Conservation (phyloP, 2,888 invertebrate species). For the Caenorhabditis wallacei region DNA sequence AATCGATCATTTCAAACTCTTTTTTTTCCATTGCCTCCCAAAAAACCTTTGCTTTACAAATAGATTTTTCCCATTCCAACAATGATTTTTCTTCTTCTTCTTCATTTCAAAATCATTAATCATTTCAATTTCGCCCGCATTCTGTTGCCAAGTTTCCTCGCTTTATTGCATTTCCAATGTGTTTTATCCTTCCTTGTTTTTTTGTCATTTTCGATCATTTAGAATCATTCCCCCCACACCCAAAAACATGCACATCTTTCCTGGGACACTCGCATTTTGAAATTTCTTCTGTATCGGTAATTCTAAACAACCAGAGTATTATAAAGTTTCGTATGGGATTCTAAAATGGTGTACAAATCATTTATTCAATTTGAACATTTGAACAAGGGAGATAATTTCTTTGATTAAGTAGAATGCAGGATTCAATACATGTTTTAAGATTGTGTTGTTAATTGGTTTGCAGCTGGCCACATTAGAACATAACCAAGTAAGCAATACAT, state of each 20-base stretch:
- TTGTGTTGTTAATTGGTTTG: not conserved
- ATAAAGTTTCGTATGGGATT: not conserved
- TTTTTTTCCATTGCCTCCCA: constrained; percentile 1
- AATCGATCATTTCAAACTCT: constrained; percentile 31
- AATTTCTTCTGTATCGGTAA: constrained; percentile 26
- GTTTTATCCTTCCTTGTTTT: constrained; percentile 27
- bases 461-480: not conserved
- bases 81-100: not conserved
- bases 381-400: not conserved
- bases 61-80: constrained; percentile 12
- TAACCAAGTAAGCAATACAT: not conserved
- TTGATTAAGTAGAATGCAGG: not conserved
- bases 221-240: constrained; percentile 14
- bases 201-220: not conserved
- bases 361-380: not conserved
- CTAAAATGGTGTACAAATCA: not conserved
- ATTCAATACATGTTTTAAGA: not conserved
- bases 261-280: constrained; percentile 59
- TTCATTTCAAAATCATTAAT: not conserved
- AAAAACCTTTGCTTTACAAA: constrained; percentile 44
- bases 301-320: constrained; percentile 16
- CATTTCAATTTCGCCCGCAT: constrained; percentile 33
- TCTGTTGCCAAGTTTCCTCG: constrained; percentile 34
- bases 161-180: constrained; percentile 43
- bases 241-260: constrained; percentile 8